These are phyloP conservation scores for Lasiommata megera DNA, from an alignment of 2,888 invertebrate species.

Conservation along the genomic window DNA sequence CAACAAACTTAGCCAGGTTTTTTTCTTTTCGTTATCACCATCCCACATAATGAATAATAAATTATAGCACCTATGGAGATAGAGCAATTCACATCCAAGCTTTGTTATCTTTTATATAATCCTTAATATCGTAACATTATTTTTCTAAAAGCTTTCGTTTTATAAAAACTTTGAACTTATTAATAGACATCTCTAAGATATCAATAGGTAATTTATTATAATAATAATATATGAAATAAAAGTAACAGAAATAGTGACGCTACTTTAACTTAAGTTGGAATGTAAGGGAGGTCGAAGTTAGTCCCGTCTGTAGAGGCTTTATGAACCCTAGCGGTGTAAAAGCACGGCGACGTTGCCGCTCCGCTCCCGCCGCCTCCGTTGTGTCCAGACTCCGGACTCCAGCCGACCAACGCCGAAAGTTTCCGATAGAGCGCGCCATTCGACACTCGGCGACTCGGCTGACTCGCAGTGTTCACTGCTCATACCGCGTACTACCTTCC, in stretches of 20 bases:
- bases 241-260: not conserved
- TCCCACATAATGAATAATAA: too few species aligned
- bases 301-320: constrained; percentile 7
- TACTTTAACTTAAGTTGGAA: not conserved
- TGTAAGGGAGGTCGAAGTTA: not conserved
- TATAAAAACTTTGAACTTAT: too few species aligned
- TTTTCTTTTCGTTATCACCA: too few species aligned
- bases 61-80: too few species aligned
- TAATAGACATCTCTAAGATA: too few species aligned
- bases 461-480: not conserved
- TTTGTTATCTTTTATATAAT: too few species aligned
- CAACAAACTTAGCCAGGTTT: too few species aligned
- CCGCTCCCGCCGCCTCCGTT: constrained; percentile 41
- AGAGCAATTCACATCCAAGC: too few species aligned
- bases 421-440: constrained; percentile 20
- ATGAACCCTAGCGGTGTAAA: constrained; percentile 45
- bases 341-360: constrained; percentile 57
- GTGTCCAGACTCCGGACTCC: not conserved
- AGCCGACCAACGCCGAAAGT: constrained; percentile 25
- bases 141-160: too few species aligned
- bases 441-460: constrained; percentile 22
- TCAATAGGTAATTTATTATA: too few species aligned
- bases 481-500: constrained; percentile 60
- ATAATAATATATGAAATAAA: too few species aligned
- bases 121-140: too few species aligned